Conservation (phyloP, 2,113 vertebrate genomes). For the Passerina amoena region DNA sequence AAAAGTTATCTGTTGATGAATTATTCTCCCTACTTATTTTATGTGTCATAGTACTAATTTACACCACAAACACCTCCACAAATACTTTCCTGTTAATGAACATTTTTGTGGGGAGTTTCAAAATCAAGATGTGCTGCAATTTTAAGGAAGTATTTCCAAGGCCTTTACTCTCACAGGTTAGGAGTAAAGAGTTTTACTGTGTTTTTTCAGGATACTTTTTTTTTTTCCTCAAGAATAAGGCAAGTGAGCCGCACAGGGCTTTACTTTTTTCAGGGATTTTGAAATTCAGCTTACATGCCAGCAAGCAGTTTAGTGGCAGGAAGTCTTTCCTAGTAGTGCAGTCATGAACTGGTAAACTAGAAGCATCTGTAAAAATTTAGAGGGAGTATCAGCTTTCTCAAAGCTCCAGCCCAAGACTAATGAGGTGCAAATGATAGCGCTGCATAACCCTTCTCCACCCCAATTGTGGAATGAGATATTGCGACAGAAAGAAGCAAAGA, state of each 20-base stretch:
- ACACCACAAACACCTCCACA: constrained; percentile 64
- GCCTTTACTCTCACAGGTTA: constrained; percentile 35
- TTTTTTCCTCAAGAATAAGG: constrained; percentile 49
- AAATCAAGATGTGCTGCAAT: constrained; percentile 61
- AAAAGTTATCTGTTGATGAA: background rate
- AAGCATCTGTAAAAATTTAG: constrained; percentile 89
- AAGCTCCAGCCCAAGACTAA: constrained; percentile 81
- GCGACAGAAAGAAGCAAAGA: constrained; percentile 73
- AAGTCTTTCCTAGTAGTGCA: constrained; percentile 83
- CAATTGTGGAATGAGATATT: constrained; percentile 77
- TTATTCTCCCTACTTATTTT: constrained; percentile 49
- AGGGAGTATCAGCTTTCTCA: constrained; percentile 85
- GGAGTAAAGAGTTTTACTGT: constrained; percentile 61
- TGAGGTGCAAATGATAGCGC: constrained; percentile 85
- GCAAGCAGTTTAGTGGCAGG: constrained; percentile 83
- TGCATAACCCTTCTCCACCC: constrained; percentile 77
- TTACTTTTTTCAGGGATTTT: constrained; percentile 80
- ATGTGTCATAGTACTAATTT: constrained; percentile 57
- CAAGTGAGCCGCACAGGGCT: constrained; percentile 76
- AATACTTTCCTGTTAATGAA: constrained; percentile 65
- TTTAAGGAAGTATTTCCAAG: constrained; percentile 63
- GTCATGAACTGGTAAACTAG: constrained; percentile 86
- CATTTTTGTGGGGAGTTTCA: constrained; percentile 56
- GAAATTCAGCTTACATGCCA: constrained; percentile 83
- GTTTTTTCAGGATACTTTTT: constrained; percentile 53